phyloP scores from a whole-genome alignment of 2,888 invertebrate species.

The Sarcophaga rosellei region DNA sequence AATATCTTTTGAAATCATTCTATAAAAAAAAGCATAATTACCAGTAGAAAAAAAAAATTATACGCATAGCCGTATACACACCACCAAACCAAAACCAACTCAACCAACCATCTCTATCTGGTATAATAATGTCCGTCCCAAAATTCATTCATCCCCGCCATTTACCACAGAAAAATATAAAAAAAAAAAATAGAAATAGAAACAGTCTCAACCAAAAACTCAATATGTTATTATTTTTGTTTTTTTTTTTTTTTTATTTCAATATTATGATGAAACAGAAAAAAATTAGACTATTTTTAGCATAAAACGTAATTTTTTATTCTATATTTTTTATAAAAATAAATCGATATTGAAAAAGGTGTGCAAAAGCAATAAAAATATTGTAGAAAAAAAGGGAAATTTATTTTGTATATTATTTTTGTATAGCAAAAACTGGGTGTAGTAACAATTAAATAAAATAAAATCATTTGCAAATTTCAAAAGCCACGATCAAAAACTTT shows the following conservation, averaged over 20 bases:
- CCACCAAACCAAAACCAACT: slow-evolving; percentile 36
- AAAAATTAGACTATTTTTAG: slow-evolving; percentile 41
- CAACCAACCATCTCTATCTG: slow-evolving; percentile 9
- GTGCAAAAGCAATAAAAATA: slow-evolving; percentile 24
- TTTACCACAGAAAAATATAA: slow-evolving; percentile 33
- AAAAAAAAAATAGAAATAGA: not conserved
- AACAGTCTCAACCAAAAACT: not conserved
- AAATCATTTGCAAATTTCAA: not conserved
- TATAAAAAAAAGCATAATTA: slow-evolving; percentile 36
- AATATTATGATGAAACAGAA: slow-evolving; percentile 27
- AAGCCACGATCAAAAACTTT: not conserved
- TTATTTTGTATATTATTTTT: not conserved
- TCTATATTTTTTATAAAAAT: slow-evolving; percentile 6
- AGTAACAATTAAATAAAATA: not conserved
- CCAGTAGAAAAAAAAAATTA: slow-evolving; percentile 15
- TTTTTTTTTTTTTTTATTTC: not conserved
- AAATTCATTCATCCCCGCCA: slow-evolving; percentile 47
- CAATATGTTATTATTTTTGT: no score
- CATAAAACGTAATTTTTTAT: slow-evolving; percentile 49
- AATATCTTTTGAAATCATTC: slow-evolving; percentile 15
- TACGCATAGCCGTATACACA: slow-evolving; percentile 20
- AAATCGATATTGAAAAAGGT: slow-evolving; percentile 49
- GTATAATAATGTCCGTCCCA: slow-evolving; percentile 5
- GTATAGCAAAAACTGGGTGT: not conserved
- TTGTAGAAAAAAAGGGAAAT: not conserved